A percentile compares a stretch with the other conserved stretches of the same genome.
These are phyloP conservation scores for Phengaris arion DNA, from an alignment of 2,888 invertebrate genomes.

Conservation along the genomic window DNA sequence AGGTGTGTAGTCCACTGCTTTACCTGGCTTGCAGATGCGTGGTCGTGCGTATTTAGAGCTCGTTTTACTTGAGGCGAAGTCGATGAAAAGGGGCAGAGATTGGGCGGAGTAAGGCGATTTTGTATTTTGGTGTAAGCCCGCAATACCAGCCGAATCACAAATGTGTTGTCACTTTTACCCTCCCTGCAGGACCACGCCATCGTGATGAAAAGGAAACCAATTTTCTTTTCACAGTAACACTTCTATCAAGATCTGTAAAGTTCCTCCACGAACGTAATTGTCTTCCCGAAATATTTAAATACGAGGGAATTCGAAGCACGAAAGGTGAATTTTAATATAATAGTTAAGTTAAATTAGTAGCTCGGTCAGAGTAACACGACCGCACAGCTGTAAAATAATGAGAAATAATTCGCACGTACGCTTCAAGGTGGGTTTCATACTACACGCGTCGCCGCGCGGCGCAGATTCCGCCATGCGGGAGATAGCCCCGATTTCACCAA, in stretches of 20 bases:
- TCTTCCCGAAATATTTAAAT: neutral
- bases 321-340: conserved; percentile 27
- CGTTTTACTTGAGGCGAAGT: too few relatives aligned
- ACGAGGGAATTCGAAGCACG: neutral
- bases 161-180: too few relatives aligned
- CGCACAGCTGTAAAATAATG: conserved; percentile 53
- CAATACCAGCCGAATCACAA: too few relatives aligned
- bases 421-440: neutral
- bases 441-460: neutral
- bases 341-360: conserved; percentile 28
- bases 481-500: too few relatives aligned
- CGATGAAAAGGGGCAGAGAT: too few relatives aligned
- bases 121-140: too few relatives aligned
- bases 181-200: too few relatives aligned
- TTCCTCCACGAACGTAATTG: neutral
- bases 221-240: neutral
- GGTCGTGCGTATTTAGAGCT: too few relatives aligned
- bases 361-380: conserved; percentile 44
- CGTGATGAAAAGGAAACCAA: neutral
- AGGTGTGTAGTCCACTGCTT: too few relatives aligned
- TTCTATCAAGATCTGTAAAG: neutral
- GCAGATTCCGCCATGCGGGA: too few relatives aligned
- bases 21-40: too few relatives aligned
- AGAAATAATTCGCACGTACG: conserved; percentile 29
- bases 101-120: too few relatives aligned